Percentiles rank a stretch among this genome's conserved stretches.
phyloP scores from a whole-genome alignment of 2,888 invertebrate species.

The Euplexia lucipara region DNA sequence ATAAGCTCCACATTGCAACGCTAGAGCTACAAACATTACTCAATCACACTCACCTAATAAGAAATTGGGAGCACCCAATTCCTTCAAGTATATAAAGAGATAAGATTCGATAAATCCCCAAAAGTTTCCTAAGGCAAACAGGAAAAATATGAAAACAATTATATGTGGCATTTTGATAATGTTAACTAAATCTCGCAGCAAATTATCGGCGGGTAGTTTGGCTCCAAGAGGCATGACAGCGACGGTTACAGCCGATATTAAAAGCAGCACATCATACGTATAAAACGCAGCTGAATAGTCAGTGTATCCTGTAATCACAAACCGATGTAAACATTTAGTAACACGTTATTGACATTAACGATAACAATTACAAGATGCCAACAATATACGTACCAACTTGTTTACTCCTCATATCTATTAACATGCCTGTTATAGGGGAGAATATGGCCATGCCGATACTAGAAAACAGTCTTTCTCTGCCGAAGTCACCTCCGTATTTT shows the following conservation, averaged over 20 bases:
- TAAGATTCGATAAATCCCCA: constrained; percentile 98
- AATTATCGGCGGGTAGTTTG: constrained; percentile 94
- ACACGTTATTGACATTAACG: constrained; percentile 81
- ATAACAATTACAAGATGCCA: constrained; percentile 82
- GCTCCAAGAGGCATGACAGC: constrained; percentile 95
- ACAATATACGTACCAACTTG: constrained; percentile 86
- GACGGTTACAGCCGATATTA: constrained; percentile 94
- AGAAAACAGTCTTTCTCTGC: constrained; percentile 95
- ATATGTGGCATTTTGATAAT: constrained; percentile 95
- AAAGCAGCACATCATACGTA: constrained; percentile 94
- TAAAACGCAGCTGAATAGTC: constrained; percentile 98
- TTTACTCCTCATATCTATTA: constrained; percentile 94
- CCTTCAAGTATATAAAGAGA: constrained; percentile 96
- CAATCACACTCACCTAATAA: constrained; percentile 92
- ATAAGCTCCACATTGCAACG: constrained; percentile 23
- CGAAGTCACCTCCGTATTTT: constrained; percentile 95
- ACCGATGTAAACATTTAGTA: constrained; percentile 79
- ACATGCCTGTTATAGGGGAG: constrained; percentile 94
- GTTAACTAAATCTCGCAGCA: constrained; percentile 94
- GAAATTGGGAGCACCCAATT: constrained; percentile 96
- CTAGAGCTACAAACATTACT: background rate
- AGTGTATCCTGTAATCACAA: constrained; percentile 92
- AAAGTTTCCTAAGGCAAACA: constrained; percentile 95
- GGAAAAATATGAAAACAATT: constrained; percentile 94
- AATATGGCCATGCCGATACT: constrained; percentile 96